Evolutionary conservation across 1,140 invertebrate genomes (phyloP), one percentile per base, ranked within the genome.

Genomic region (Heterodera schachtii): DNA sequence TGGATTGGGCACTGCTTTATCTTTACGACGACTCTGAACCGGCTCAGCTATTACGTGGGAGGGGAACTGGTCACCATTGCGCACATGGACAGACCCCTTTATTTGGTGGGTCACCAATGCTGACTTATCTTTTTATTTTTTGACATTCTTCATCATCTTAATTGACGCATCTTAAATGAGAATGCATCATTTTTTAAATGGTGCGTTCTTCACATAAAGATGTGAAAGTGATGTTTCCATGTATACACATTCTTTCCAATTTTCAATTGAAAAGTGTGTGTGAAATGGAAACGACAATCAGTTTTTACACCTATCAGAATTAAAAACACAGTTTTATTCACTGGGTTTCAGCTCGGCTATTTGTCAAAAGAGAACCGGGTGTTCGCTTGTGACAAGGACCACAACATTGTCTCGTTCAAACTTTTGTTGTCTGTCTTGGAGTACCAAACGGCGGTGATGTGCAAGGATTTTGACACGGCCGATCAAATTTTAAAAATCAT

Each of bases 1-100:
- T 99, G 98, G 98, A 94, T 99, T 60, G 97, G 97, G 5, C 97
- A 99, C 90, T 99, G 97, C 90, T 99, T 99, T 90, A 98, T 99
- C 82, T 99, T 99, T 91, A 99, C 97, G 0, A 99, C 98, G 91
- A 94, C 94, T 76, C 94, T 98, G 0, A 98, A 99, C 91, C 93
- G 97, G 78, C 94, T 99, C 19, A 98, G 98, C 91, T 99, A 99
- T 90, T 99, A 97, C 90, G 97, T 99, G 41, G 98, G 98, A 44
- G 97, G 97, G 44, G 97, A 99, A 92, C 95, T 99, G 70, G 97
- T 99, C 0, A 99, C 97, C 2, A 94, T 99, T 60, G 95, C 97
- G 7, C 97, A 99, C 91, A 92, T 98, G 69, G 97, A 99, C 90
- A 93, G 95, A 92, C 88, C 89, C 16, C 75, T 89, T 21, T 90